Percentiles rank a stretch among this genome's conserved stretches.
These are phyloP conservation scores for Watsonalla cultraria DNA, from an alignment of 2,888 invertebrate species.

Conservation along the genomic window DNA sequence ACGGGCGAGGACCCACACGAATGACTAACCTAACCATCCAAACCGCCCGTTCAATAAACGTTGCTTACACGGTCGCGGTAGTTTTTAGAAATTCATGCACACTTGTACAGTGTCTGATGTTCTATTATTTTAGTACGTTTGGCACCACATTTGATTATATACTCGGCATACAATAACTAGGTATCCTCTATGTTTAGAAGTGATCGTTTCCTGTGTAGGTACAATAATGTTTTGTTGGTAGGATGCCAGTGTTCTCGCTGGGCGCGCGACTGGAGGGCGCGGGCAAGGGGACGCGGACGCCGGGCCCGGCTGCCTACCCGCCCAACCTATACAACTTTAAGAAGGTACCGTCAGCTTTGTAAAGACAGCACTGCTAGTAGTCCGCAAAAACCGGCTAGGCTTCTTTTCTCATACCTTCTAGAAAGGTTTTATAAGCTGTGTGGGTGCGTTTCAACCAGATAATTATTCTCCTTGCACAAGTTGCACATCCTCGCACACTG, in stretches of 20 bases:
- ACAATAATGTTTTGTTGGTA: conserved; percentile 11
- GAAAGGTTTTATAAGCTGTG: too few relatives aligned
- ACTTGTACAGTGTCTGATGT: background rate
- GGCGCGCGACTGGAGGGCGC: conserved; percentile 49
- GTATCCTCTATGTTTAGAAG: background rate
- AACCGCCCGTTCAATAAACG: too few relatives aligned
- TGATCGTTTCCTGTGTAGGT: background rate
- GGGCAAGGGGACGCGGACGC: conserved; percentile 42
- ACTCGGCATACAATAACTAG: too few relatives aligned
- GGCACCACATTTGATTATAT: too few relatives aligned
- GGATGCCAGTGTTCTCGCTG: conserved; percentile 62
- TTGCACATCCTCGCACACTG: too few relatives aligned
- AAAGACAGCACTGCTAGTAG: background rate
- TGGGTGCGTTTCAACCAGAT: too few relatives aligned
- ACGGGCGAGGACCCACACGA: too few relatives aligned
- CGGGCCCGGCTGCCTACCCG: conserved; percentile 71
- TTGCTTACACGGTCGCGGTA: too few relatives aligned
- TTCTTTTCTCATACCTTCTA: background rate
- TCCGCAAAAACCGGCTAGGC: background rate
- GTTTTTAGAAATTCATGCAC: too few relatives aligned
- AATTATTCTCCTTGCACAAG: too few relatives aligned
- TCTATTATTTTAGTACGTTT: too few relatives aligned
- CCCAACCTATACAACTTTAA: conserved; percentile 66
- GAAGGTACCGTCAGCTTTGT: conserved; percentile 26
- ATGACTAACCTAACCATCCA: too few relatives aligned